phyloP scores from a whole-genome alignment of 2,797 vertebrate genomes.

The Odontamblyopus lacepedii region DNA sequence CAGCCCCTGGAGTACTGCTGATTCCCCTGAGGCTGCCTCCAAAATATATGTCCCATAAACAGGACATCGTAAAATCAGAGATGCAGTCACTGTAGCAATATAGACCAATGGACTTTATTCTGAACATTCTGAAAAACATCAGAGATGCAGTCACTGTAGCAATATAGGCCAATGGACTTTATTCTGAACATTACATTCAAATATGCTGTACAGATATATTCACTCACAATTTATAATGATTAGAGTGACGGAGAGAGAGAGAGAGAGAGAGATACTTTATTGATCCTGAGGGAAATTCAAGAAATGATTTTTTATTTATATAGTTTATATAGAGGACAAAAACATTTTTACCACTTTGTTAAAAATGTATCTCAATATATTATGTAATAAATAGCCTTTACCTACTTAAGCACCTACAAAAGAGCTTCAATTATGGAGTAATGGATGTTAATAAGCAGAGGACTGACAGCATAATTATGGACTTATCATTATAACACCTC shows the following conservation, averaged over 20 bases:
- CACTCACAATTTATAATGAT: too few species aligned
- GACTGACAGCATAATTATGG: neutral
- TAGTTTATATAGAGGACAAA: too few species aligned
- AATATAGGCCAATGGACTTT: slow-evolving; percentile 6
- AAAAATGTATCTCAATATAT: neutral
- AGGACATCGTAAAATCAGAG: slow-evolving; percentile 22
- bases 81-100: slow-evolving; percentile 7
- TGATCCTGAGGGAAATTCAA: too few species aligned
- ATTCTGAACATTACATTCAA: slow-evolving; percentile 5
- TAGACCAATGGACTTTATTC: slow-evolving; percentile 11
- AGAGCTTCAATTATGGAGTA: neutral
- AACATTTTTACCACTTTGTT: neutral
- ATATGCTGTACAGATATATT: neutral
- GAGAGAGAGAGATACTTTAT: too few species aligned
- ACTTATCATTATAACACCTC: neutral
- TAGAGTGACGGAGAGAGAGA: too few species aligned
- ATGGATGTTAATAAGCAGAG: neutral
- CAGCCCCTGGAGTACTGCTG: slow-evolving; percentile 51
- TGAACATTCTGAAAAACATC: slow-evolving; percentile 12
- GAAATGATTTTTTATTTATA: too few species aligned
- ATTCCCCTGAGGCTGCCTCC: slow-evolving; percentile 54
- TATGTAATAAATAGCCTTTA: neutral
- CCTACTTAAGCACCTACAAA: neutral
- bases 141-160: slow-evolving; percentile 17
- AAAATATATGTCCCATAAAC: slow-evolving; percentile 54